Conservation (phyloP, 2,113 vertebrate genomes). For the Oreochromis spilurus region DNA sequence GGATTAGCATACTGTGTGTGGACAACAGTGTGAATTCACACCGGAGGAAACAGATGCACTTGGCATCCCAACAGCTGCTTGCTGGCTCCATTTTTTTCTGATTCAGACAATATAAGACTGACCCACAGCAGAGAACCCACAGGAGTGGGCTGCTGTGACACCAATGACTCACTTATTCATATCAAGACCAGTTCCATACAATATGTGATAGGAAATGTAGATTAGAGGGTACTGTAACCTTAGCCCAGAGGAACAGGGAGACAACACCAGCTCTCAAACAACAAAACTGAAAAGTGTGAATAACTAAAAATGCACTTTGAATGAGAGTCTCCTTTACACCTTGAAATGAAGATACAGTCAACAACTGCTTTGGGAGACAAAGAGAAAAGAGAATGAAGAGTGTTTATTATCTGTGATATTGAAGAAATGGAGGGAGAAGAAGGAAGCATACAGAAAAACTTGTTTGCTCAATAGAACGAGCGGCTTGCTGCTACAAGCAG, state of each 20-base stretch:
- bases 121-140: background rate
- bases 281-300: rapidly evolving
- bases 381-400: rapidly evolving
- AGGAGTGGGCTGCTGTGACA: background rate
- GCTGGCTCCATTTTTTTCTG: rapidly evolving
- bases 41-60: background rate
- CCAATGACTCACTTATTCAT: background rate
- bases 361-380: background rate
- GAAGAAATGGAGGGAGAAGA: no score
- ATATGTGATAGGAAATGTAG: background rate
- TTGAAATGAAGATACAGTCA: background rate
- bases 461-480: no score
- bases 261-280: background rate
- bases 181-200: background rate
- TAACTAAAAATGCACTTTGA: background rate
- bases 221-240: background rate
- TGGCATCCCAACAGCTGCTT: background rate
- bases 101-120: background rate
- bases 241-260: background rate
- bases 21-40: background rate
- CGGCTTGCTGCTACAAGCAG: no score
- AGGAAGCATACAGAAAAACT: no score
- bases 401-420: background rate
- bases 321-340: rapidly evolving
- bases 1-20: background rate